Base-by-base conservation (phyloP, 2,797 vertebrate genomes). In the Lagodon rhomboides region DNA sequence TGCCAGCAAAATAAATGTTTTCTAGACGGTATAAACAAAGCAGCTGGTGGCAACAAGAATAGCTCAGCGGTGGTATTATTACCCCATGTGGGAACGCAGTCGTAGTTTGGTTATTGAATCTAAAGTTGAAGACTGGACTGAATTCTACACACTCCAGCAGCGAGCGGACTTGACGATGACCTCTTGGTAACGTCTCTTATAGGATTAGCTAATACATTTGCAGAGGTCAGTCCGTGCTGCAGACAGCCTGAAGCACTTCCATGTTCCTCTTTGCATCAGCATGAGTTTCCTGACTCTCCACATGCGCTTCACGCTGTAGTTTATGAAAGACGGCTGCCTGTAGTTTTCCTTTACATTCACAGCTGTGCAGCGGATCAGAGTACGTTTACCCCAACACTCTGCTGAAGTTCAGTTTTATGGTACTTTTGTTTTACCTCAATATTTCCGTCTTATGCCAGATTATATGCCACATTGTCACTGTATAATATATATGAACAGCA, bases 1-100 rank as follows among this genome's bases (percentile, higher is more conserved):
- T 74, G 17, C 78, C 66, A 75, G 69, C 62, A 75, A 86, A 76
- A 82, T 74, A 91, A 87, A 88, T 76, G 69, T 86, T 87, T 90
- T 83, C 55, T 63, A 5, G 51, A 77, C 50, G 38, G 68, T 51
- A 62, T 83, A 90, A 91, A 86, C 87, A 85, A 25, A 41, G 56
- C 72, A 20, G 51, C 58, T 60, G 58, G 63, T 54, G 61, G 77
- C 66, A 43, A 54, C 61, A 70, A 30, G 54, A 51, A 59, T 8
- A 8, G 25, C 15, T 51, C 64, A 70, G 69, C 20, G 13, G 41
- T 10, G 5, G 3, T 12, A 1, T 30, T 11, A 67, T 64, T 66
- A 51, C 77, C 70, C 41, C 15, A 61, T 18, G 56, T 2, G 54
- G 47, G 62, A 50, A 56, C 16, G 56, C 11, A 50, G 20, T 0